Evolutionary conservation across 2,888 invertebrate genomes (phyloP).

Genomic region (Eupithecia tripunctaria): DNA sequence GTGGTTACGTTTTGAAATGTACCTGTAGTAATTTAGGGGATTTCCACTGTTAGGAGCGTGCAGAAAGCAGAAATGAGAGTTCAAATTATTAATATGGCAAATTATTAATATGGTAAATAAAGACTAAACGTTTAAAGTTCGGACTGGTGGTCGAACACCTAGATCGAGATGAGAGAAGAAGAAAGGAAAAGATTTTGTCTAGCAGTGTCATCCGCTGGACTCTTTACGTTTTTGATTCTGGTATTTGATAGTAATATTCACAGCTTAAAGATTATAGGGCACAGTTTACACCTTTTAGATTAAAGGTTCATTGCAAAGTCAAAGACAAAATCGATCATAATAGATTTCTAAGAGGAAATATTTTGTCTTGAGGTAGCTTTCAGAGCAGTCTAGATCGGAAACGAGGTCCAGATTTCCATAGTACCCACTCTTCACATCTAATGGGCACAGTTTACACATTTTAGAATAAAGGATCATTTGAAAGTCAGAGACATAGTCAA

Average conservation of each 20-base stretch:
- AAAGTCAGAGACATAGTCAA: neutral
- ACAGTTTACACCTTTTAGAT: neutral
- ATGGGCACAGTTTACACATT: neutral
- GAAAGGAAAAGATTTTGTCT: neutral
- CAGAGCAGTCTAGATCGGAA: constrained; percentile 77
- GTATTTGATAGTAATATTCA: neutral
- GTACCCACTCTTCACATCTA: neutral
- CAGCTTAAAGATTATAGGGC: neutral
- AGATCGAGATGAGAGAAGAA: neutral
- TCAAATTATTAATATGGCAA: neutral
- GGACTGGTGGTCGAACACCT: neutral
- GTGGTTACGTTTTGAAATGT: constrained; percentile 5
- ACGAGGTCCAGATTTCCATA: constrained; percentile 82
- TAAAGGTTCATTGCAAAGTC: neutral
- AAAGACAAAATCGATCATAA: neutral
- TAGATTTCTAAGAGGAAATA: too few species aligned
- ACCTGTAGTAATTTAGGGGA: neutral
- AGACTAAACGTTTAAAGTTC: neutral
- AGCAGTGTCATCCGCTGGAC: neutral
- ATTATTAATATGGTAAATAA: too few species aligned
- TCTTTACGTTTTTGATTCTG: neutral
- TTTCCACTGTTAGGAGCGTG: neutral
- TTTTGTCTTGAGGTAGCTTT: neutral
- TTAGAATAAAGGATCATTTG: neutral
- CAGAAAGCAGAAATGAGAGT: neutral